phyloP scores from a whole-genome alignment of 2,797 vertebrate genomes.

The Thaleichthys pacificus region DNA sequence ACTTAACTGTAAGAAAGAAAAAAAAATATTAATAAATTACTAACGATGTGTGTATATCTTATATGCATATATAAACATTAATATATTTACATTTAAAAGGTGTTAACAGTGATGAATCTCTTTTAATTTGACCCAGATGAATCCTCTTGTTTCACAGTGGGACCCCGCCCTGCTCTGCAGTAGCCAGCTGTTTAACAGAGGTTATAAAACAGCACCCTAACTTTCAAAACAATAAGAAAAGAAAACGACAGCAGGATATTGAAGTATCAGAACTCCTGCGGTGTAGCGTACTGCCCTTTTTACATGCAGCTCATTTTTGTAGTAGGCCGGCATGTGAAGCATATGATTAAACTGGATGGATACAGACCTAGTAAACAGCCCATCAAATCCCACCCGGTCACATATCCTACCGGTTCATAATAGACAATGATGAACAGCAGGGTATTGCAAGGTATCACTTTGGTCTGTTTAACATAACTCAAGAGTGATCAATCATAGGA shows the following conservation, averaged over 20 bases:
- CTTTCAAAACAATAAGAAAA: slow-evolving; percentile 20
- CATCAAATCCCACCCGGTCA: slow-evolving; percentile 62
- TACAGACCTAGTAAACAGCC: slow-evolving; percentile 55
- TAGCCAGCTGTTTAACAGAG: slow-evolving; percentile 42
- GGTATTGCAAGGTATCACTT: slow-evolving; percentile 10
- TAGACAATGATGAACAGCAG: slow-evolving; percentile 33
- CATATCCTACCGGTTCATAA: slow-evolving; percentile 68
- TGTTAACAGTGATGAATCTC: slow-evolving; percentile 7
- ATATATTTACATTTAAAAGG: no score
- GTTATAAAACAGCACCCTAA: slow-evolving; percentile 58
- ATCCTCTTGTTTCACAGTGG: slow-evolving; percentile 36
- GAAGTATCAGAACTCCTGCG: slow-evolving; percentile 46
- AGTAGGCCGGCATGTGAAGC: slow-evolving; percentile 58
- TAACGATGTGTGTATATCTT: no score
- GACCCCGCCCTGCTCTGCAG: slow-evolving; percentile 51
- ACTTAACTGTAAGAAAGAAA: slow-evolving; percentile 25
- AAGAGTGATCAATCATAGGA: not conserved
- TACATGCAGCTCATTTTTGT: slow-evolving; percentile 53
- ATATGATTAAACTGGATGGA: slow-evolving; percentile 58
- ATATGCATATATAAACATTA: no score
- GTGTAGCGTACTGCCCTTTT: slow-evolving; percentile 64
- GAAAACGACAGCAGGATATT: slow-evolving; percentile 44
- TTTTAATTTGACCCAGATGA: slow-evolving; percentile 48
- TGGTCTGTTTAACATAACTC: not conserved
- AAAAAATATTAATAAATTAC: slow-evolving; percentile 21